Percentiles rank a stretch among this genome's conserved stretches.
Evolutionary conservation across 2,113 vertebrate genomes (phyloP).

Genomic region (Isurus oxyrinchus): DNA sequence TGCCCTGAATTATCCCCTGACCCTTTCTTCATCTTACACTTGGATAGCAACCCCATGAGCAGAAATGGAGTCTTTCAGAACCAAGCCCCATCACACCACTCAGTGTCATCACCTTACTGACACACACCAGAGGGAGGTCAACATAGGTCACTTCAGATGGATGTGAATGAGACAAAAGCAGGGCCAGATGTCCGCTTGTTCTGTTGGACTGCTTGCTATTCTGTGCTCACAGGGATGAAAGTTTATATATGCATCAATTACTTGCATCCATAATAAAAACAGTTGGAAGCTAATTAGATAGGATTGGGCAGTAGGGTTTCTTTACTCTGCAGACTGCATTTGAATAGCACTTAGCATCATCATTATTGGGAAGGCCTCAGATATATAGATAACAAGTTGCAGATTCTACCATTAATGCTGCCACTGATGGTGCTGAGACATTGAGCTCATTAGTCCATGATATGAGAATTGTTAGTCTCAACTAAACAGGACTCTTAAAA

Average conservation of each 20-base stretch:
- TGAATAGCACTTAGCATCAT: not conserved
- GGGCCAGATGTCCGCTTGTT: not conserved
- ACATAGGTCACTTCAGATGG: not conserved
- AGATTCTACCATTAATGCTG: no score
- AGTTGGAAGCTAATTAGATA: not conserved
- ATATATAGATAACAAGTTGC: no score
- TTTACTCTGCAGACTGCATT: not conserved
- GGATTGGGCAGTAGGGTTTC: not conserved
- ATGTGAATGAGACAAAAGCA: not conserved
- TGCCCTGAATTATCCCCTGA: not conserved
- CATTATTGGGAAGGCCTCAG: not conserved
- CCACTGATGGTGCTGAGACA: no score
- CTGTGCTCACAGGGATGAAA: not conserved
- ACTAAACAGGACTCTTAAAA: not conserved
- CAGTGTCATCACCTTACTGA: not conserved
- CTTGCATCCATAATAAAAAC: not conserved
- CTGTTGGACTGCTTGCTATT: not conserved
- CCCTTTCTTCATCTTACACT: not conserved
- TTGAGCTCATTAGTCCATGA: not conserved
- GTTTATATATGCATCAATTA: not conserved
- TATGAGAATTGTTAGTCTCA: not conserved
- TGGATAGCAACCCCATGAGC: not conserved
- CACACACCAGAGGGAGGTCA: not conserved
- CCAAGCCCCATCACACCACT: not conserved
- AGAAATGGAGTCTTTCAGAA: not conserved